A percentile compares a stretch with the other conserved stretches of the same genome.
Conservation (phyloP, 2,888 invertebrate species). For the Lasioglossum leucozonium region DNA sequence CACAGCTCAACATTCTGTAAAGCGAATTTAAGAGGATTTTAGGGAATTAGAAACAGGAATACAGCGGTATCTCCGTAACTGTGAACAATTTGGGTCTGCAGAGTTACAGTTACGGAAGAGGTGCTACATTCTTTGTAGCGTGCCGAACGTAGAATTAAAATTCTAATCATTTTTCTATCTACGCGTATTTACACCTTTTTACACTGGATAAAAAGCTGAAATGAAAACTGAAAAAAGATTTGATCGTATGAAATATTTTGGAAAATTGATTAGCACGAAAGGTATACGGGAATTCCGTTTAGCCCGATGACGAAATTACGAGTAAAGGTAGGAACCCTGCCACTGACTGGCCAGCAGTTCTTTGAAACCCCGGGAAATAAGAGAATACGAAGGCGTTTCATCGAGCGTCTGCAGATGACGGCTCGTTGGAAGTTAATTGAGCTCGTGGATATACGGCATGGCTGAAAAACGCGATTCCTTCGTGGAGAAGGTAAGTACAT, state of each 20-base stretch:
- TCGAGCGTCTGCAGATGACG: slow-evolving; percentile 38
- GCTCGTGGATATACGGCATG: slow-evolving; percentile 4
- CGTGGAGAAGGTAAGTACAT: neutral
- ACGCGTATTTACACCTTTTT: no score
- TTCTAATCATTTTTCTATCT: no score
- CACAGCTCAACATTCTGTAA: no score
- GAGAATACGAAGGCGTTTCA: slow-evolving; percentile 44
- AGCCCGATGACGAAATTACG: neutral
- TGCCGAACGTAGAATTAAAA: no score
- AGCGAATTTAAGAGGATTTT: no score
- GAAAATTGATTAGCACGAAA: neutral
- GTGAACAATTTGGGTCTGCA: no score
- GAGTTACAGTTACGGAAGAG: no score
- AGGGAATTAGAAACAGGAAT: no score
- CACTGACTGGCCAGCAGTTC: neutral
- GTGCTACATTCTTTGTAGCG: no score
- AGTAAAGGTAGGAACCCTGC: neutral
- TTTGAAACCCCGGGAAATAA: slow-evolving; percentile 19
- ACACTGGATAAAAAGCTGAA: no score
- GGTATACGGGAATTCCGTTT: neutral
- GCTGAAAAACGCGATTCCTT: slow-evolving; percentile 14
- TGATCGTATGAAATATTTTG: neutral
- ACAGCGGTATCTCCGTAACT: no score
- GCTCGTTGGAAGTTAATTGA: slow-evolving; percentile 45
- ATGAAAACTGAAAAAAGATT: no score